Evolutionary conservation across 2,888 invertebrate species (phyloP), one percentile per base, ranked within the genome.

Genomic region (Drosophila putrida): DNA sequence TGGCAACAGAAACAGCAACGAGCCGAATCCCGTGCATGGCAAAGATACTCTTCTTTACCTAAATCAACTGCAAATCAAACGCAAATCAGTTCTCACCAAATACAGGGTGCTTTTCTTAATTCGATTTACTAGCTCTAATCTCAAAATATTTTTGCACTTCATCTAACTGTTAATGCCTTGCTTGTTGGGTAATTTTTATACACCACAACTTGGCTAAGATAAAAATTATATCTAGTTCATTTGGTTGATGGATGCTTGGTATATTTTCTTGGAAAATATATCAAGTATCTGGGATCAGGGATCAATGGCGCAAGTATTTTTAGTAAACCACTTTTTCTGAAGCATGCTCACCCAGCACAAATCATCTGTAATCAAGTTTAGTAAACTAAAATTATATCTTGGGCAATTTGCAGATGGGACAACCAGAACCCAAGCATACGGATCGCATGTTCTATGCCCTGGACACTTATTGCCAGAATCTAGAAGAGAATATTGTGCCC

Each of bases 391-490:
- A 27, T 57, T 9, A 27, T 25, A 4, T 20, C 31, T 46, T 41
- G 8, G 1, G 41, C 10, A 13, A 39, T 50, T 78, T 80, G 0
- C 75, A 83, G 85, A 50, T 58, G 53, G 94, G 94, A 8, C 93
- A 94, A 44, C 93, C 93, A 59, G 94, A 95, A 76, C 94, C 95
- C 0, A 94, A 94, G 13, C 95, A 95, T 55, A 93, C 95, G 2
- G 95, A 95, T 77, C 94, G 96, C 55, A 95, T 96, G 93, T 97
- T 96, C 90, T 96, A 96, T 91, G 96, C 96, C 0, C 90, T 97
- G 69, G 96, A 96, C 91, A 95, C 95, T 66, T 96, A 96, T 90
- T 96, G 96, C 85, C 96, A 96, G 90, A 96, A 96, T 91, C 93
- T 96, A 41, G 95, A 95, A 73, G 94, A 95, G 54, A 95, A 94